phyloP scores from a whole-genome alignment of 35 echinoderm and acorn worm genomes.

The Ophiothrix spiculata region DNA sequence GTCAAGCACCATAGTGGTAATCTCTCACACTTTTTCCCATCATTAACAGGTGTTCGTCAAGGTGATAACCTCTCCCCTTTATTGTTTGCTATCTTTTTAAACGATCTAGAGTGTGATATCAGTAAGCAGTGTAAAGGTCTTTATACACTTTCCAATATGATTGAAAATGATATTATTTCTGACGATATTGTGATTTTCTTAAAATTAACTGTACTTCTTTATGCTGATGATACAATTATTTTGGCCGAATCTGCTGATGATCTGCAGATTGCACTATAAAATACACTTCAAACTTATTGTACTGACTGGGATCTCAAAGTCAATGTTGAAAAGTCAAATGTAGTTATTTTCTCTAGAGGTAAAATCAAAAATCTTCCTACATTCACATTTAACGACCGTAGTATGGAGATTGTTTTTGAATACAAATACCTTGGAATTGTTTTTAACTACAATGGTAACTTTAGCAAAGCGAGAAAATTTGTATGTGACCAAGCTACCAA shows the following conservation, averaged over 20 bases:
- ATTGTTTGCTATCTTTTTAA: not conserved
- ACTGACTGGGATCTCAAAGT: not conserved
- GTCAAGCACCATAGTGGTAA: not conserved
- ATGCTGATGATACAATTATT: slow-evolving; percentile 4
- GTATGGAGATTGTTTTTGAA: not conserved
- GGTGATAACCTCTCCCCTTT: not conserved
- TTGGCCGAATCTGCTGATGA: not conserved
- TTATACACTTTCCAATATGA: not conserved
- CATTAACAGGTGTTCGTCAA: not conserved
- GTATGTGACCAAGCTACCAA: not conserved
- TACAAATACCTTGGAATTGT: not conserved
- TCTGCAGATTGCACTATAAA: not conserved
- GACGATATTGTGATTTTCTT: not conserved
- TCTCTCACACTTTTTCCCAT: not conserved
- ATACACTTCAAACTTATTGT: not conserved
- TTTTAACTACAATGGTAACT: slow-evolving; percentile 4
- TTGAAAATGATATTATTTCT: slow-evolving; percentile 14
- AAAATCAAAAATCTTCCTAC: not conserved
- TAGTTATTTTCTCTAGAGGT: not conserved
- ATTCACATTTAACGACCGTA: not conserved
- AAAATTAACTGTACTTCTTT: slow-evolving; percentile 1
- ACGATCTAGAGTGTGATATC: not conserved
- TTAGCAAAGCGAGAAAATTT: not conserved
- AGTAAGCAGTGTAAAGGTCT: not conserved
- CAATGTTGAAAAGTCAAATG: not conserved